Percentiles rank a stretch among this genome's conserved stretches.
These are phyloP conservation scores for Cerastis leucographa DNA, from an alignment of 2,888 invertebrate genomes.

Conservation along the genomic window DNA sequence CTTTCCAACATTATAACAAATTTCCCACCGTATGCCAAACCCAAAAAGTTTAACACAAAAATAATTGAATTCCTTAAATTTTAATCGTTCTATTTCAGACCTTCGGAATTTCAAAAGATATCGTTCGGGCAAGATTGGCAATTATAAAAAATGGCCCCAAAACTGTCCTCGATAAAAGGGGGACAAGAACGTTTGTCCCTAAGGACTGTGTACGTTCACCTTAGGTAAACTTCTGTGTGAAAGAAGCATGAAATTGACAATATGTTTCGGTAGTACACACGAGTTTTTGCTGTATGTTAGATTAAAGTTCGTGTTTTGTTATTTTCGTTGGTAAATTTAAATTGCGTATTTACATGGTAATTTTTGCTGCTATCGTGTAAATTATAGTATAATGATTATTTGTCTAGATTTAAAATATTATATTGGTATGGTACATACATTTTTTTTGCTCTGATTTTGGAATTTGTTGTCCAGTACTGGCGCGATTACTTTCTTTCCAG, in stretches of 20 bases:
- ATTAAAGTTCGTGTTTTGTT: slow-evolving; percentile 30
- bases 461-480: not conserved
- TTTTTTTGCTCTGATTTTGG: not conserved
- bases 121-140: slow-evolving; percentile 79
- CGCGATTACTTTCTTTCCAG: not conserved
- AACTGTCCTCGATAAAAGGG: slow-evolving; percentile 75
- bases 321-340: slow-evolving; percentile 24
- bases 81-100: slow-evolving; percentile 68
- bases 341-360: not conserved
- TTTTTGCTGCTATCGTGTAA: not conserved
- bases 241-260: slow-evolving; percentile 61
- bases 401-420: not conserved
- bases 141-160: slow-evolving; percentile 80
- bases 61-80: slow-evolving; percentile 75
- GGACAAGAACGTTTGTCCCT: slow-evolving; percentile 60
- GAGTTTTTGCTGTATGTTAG: slow-evolving; percentile 20
- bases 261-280: slow-evolving; percentile 39
- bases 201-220: slow-evolving; percentile 60
- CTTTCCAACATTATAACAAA: not conserved
- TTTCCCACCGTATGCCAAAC: slow-evolving; percentile 4
- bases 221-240: slow-evolving; percentile 51
- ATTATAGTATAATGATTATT: not conserved
- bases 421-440: not conserved
- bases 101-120: slow-evolving; percentile 64
- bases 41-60: slow-evolving; percentile 55